Evolutionary conservation across 2,888 invertebrate species (phyloP), one percentile per base, ranked within the genome.

Genomic region (Andrena dorsata): DNA sequence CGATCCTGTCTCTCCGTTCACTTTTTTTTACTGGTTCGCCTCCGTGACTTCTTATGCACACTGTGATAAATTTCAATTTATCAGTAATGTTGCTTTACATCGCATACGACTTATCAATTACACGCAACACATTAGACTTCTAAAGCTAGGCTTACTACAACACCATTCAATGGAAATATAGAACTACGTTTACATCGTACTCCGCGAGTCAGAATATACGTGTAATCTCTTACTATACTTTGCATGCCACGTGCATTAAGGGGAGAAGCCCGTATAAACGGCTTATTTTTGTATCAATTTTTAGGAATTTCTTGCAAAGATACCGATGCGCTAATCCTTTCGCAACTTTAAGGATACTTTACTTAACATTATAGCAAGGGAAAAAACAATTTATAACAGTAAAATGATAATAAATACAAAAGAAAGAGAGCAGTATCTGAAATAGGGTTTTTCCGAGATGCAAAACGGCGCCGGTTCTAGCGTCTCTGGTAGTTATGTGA

Each of bases 31-130:
- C 70, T 68, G 61, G 76, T 77, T 53, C 70, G 84, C 41, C 86
- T 82, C 75, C 77, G 76, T 68, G 73, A 83, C 75, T 83, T 89
- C 86, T 84, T 90, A 88, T 81, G 74, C 84, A 81, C 90, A 76
- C 80, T 85, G 74, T 53, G 56, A 64, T 78, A 80, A 86, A 83
- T 80, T 82, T 79, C 53, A 83, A 69, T 79, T 76, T 32, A 30
- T 86, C 76, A 86, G 60, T 85, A 73, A 72, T 23, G 49, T 28
- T 58, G 16, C 47, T 65, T 28, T 51, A 76, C 13, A 56, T 58
- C 72, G 76, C 73, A 65, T 20, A 58, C 20, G 64, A 56, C 8
- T 30, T 28, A 51, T 66, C 28, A 56, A 56, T 65, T 47, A 71
- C 26, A 56, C 32, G 23, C 51, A 53, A 63, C 4, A 53, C 60